Base-by-base conservation (phyloP, 2,113 vertebrate species). In the Corythaeola cristata region DNA sequence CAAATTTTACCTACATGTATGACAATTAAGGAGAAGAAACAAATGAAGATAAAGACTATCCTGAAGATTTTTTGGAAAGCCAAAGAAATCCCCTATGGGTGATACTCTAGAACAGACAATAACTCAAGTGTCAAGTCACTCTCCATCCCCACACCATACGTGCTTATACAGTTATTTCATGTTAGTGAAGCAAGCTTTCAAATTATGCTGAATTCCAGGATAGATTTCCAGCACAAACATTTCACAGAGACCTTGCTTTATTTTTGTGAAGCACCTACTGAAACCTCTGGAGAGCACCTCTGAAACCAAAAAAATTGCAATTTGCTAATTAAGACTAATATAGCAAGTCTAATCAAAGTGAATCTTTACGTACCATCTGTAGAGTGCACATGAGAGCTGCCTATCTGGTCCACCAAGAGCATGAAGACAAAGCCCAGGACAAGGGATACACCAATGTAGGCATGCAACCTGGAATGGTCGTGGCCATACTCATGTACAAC, bases 361-460 rank as follows among this genome's bases (percentile, higher is more conserved):
- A 56, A 44, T 49, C 37, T 81, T 44, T 91, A 97, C 98, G 97
- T 91, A 99, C 99, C 99, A 35, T 99, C 99, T 80, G 98, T 77
- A 97, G 98, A 97, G 97, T 99, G 99, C 75, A 99, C 96, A 16
- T 99, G 99, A 78, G 99, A 98, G 66, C 98, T 99, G 90, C 99
- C 99, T 67, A 99, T 99, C 98, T 99, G 99, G 96, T 99, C 99
- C 86, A 99, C 99, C 75, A 99, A 93, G 23, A 99, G 98, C 99
- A 99, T 99, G 93, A 99, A 99, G 93, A 99, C 99, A 64, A 99
- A 99, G 94, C 99, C 99, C 3, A 99, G 98, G 5, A 99, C 99
- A 12, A 99, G 98, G 24, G 99, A 99, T 33, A 99, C 98, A 0
- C 99, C 99, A 6, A 99, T 99, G 98, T 98, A 99, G 89, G 99